Evolutionary conservation across 2,113 vertebrate species (phyloP).

Genomic region (Cepphus grylle): DNA sequence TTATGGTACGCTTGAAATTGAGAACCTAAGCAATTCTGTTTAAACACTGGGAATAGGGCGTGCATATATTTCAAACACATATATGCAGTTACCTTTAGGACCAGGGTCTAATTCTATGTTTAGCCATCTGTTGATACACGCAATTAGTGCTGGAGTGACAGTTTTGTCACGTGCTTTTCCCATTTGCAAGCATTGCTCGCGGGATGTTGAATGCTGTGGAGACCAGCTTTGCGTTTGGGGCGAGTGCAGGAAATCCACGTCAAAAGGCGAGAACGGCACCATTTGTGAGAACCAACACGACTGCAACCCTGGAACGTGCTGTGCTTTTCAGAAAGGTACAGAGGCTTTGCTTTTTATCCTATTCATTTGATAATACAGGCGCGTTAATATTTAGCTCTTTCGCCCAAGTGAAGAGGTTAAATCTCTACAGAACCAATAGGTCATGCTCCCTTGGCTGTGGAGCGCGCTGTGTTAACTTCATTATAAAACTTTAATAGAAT

Average conservation of each 20-base stretch:
- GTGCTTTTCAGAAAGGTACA: slow-evolving; percentile 87
- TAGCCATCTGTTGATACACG: accelerated
- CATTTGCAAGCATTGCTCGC: slow-evolving; percentile 76
- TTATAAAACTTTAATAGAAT: not conserved
- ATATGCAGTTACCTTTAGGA: not conserved
- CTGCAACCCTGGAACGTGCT: slow-evolving; percentile 85
- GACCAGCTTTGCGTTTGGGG: slow-evolving; percentile 91
- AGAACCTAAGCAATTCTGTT: not conserved
- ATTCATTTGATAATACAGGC: not conserved
- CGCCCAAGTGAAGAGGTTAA: not conserved
- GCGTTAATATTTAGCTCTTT: not conserved
- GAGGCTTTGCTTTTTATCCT: not conserved
- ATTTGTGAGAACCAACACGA: slow-evolving; percentile 87
- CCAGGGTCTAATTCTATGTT: accelerated
- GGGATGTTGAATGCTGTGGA: slow-evolving; percentile 86
- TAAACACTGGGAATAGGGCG: accelerated
- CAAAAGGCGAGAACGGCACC: slow-evolving; percentile 84
- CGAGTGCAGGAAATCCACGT: slow-evolving; percentile 74
- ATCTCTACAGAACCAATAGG: not conserved
- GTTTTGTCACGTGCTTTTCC: not conserved
- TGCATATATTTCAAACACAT: accelerated
- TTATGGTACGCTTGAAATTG: accelerated
- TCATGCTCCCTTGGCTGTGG: not conserved
- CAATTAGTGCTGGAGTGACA: not conserved
- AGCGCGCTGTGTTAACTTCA: not conserved